Evolutionary conservation across 2,113 vertebrate species (phyloP).

Genomic region (Cricetomys ansorgei): DNA sequence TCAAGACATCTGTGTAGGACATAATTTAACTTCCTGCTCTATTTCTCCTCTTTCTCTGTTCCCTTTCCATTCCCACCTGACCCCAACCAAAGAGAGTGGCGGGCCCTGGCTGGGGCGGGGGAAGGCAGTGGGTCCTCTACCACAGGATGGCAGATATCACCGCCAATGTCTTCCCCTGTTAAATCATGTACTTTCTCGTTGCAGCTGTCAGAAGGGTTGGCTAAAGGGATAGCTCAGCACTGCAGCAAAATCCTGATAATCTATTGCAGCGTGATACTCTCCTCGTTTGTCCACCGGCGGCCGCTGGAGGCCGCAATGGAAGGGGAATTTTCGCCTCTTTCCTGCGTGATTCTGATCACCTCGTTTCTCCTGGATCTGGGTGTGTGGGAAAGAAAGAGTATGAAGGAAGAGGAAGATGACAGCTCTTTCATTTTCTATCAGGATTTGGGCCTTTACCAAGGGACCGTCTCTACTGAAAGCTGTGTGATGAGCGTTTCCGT

Average conservation of each 20-base stretch:
- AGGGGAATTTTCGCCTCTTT: constrained; percentile 74
- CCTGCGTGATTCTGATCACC: constrained; percentile 72
- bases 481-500: constrained; percentile 68
- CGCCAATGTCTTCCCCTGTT: neutral
- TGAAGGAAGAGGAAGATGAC: constrained; percentile 72
- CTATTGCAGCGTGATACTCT: constrained; percentile 83
- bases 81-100: neutral
- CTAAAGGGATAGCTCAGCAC: constrained; percentile 78
- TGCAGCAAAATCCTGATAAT: constrained; percentile 83
- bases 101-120: neutral
- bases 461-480: constrained; percentile 76
- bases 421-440: constrained; percentile 72
- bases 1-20: neutral
- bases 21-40: neutral
- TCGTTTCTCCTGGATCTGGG: constrained; percentile 77
- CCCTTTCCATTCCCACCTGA: too few species aligned
- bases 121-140: neutral
- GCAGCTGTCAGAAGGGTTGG: constrained; percentile 88
- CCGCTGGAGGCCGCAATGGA: constrained; percentile 77
- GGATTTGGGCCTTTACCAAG: constrained; percentile 73
- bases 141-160: neutral
- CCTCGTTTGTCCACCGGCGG: constrained; percentile 65
- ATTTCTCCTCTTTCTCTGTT: neutral
- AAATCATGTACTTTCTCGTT: constrained; percentile 80
- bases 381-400: constrained; percentile 78